Base-by-base conservation (phyloP, 1,140 invertebrate genomes). In the Cataglyphis hispanica region DNA sequence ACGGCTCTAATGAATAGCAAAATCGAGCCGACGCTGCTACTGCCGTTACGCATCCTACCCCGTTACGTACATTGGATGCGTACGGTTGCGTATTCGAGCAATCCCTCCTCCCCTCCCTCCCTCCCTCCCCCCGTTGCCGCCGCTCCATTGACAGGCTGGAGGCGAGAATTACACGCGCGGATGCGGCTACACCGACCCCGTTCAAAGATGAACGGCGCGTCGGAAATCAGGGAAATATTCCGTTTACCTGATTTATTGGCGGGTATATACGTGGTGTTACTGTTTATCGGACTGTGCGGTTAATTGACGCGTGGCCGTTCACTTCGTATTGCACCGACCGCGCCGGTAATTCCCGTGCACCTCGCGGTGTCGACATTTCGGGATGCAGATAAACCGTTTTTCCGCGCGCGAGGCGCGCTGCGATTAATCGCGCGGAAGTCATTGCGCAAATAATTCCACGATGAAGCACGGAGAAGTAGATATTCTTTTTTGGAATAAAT, bases 1-100 rank as follows among this genome's bases (percentile, higher is more conserved):
- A 92, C 88, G 89, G 93, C 90, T 92, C 89, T 92, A 93, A 93
- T 92, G 90, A 94, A 94, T 94, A 93, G 93, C 92, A 91, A 94
- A 94, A 94, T 94, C 91, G 91, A 91, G 91, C 89, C 77, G 77
- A 11, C 43, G 58, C 67, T 58, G n/a, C 66, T 43, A 37, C 63
- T 77, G 25, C 66, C 88, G 85, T 90, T 89, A 78, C 80, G 81
- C 89, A 72, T 83, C 69, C 89, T 77, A 58, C 58, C 56, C 50
- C 56, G 58, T 46, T 61, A 83, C 78, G 25, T 46, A 50, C 46
- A 19, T 50, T 19, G 3, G 46, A 46, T 53, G 69, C 69, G 69
- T 83, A 83, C 64, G 56, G 13, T 56, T 56, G 66, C 60, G 70
- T 56, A 67, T 22, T 50, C 66, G 53, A 50, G 70, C 70, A 53